Evolutionary conservation across 2,888 invertebrate genomes (phyloP), one percentile per base, ranked within the genome.

Genomic region (Trissolcus brochymenae): DNA sequence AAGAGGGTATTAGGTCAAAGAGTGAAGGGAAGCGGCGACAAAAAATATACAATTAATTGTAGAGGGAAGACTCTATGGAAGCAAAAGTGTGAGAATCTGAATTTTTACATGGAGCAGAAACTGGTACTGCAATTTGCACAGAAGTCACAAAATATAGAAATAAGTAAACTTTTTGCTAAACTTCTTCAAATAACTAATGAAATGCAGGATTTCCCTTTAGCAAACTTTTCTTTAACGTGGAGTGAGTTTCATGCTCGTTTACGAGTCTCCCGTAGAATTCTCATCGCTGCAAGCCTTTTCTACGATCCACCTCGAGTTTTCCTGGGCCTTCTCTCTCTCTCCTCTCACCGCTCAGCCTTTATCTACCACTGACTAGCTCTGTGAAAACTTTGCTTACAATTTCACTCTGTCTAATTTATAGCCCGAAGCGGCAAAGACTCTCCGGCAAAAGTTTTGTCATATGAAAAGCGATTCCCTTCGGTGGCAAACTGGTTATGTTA

Each of bases 391-490:
- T 79, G 74, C 81, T 81, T 76, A 78, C 77, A 71, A 76, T 81
- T 83, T 82, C 77, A 79, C 72, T 78, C 75, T 76, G 76, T 82
- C 79, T 81, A 81, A 83, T 83, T 83, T 81, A 80, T 82, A 81
- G 80, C 79, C 75, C 72, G 66, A 56, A 76, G 79, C 68, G 68
- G 75, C 66, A 67, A 73, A 65, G 67, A 67, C 74, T 67, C 65
- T 71, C 35, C 35, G 72, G 72, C 73, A 65, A 76, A 76, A 79
- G 68, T 79, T 79, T 73, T 49, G 65, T 68, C 60, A 67, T 65
- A 75, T 72, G 68, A 72, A 79, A 79, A 76, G 75, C 76, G 60
- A 73, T 76, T 73, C 68, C 75, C 72, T 67, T 67, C 68, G 56
- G 72, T 50, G 59, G 72, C 62, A 67, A 72, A 77, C 72, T 72